Evolutionary conservation across 2,797 vertebrate species (phyloP).

Genomic region (Acomys russatus): DNA sequence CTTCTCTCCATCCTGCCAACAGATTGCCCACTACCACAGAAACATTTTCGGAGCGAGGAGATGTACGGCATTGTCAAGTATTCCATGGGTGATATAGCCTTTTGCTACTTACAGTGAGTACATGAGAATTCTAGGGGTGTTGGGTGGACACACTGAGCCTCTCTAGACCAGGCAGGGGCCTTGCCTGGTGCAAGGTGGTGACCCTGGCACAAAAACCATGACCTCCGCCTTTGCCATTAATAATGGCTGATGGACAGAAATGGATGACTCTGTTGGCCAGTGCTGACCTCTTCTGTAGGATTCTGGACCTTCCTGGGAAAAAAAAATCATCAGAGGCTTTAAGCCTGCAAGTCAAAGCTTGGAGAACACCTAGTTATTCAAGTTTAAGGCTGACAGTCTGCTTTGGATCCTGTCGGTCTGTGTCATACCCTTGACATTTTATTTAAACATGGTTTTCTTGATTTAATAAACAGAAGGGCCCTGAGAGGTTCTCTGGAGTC

Average conservation of each 20-base stretch:
- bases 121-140: neutral
- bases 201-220: neutral
- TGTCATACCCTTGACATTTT: constrained; percentile 76
- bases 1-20: neutral
- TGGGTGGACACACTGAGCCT: neutral
- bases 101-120: neutral
- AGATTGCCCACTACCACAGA: neutral
- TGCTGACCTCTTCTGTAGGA: neutral
- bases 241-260: constrained; percentile 27
- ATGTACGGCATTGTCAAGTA: neutral
- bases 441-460: constrained; percentile 80
- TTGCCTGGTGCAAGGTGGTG: neutral
- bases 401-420: constrained; percentile 66
- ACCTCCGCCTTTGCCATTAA: neutral
- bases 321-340: constrained; percentile 29
- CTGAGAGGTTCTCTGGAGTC: constrained; percentile 77
- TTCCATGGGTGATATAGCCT: neutral
- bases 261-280: neutral
- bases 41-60: neutral
- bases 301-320: neutral
- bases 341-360: constrained; percentile 36
- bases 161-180: neutral
- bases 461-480: constrained; percentile 82
- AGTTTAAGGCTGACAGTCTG: constrained; percentile 62
- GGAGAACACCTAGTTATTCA: constrained; percentile 68